Base-by-base conservation (phyloP, 1,140 invertebrate species). In the Araneus ventricosus region DNA sequence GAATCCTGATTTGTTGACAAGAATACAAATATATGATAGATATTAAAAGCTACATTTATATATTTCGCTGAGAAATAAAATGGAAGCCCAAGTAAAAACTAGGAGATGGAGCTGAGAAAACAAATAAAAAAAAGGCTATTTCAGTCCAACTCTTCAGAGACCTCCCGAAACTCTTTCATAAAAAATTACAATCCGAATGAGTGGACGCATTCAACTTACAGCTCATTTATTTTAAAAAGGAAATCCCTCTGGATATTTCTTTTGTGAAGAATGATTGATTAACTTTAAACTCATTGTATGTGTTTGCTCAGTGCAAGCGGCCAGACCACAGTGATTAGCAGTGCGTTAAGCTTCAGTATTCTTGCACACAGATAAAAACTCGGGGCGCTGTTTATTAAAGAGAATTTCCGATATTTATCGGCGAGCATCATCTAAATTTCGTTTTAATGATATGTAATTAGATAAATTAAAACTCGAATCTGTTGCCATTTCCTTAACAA, bases 391-490 rank as follows among this genome's bases (percentile, higher is more conserved):
- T 75, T 17, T 75, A 75, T 37, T 75, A 20, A 75, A 75, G 27
- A 75, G 70, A 75, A 10, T 75, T 75, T 34, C 20, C 20, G 27
- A 20, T 37, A 34, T 34, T 75, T 75, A 75, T 75, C 70, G 10
- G 2, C 10, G 30, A 34, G 17, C 20, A 75, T 75, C 70, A 75
- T 75, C 70, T 75, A 75, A 75, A 75, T 75, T 27, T 75, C 30
- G 14, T 75, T 75, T 75, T 75, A 75, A 75, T 75, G 34, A 20
- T 37, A 75, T 20, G 70, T 75, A 75, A 75, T 75, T 75, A 75
- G 70, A 34, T 17, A 75, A 75, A 75, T 75, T 75, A 20, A 75
- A 75, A 37, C 20, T 75, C 34, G 34, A 75, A 75, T 75, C 70
- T 75, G 5, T 75, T 75, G 70, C 34, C 70, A 37, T 75, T 75